Base-by-base conservation (phyloP, 2,797 vertebrate species). In the Urosaurus nigricauda region DNA sequence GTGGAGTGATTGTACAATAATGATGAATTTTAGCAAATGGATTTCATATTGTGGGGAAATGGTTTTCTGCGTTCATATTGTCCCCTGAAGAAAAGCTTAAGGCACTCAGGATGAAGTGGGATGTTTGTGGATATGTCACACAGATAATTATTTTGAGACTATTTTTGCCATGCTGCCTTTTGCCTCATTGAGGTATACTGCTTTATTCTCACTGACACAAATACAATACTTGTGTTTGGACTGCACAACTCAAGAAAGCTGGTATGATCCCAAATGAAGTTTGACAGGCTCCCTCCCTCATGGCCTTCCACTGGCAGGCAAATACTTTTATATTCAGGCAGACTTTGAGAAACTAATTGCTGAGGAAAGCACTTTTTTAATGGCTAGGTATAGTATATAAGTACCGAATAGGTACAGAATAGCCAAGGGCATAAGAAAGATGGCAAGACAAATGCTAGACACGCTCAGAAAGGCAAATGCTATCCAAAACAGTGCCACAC, bases 31-130 rank as follows among this genome's bases (percentile, higher is more conserved):
- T 58, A 56, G n/a, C 56, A 58, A 84, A n/a, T 85, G 53, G 53
- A 75, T 75, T 79, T 35, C 43, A 74, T 68, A 79, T 86, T 68
- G 40, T 65, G 4, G 73, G 51, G 35, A 79, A 86, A 47, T 68
- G 5, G 60, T 65, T 79, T 40, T 65, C 0, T 35, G 5, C 53
- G 43, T 86, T 86, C 58, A 78, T 60, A 77, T 60, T 37, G 29
- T 78, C 29, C 40, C 40, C 56, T 77, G 7, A 75, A 68, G 40
- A 47, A 86, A n/a, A 14, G 11, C 29, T 8, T 32, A 13, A 24
- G 74, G 16, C 37, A 58, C 16, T 85, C 35, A 63, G 75, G 75
- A 63, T 32, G 11, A 37, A 77, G 13, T 32, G 65, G 37, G 17
- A 78, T 63, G 13, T 58, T 56, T 21, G 29, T 74, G 21, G n/a